Evolutionary conservation across 1,140 invertebrate species (phyloP), one percentile per base, ranked within the genome.

Genomic region (Aricia agestis): DNA sequence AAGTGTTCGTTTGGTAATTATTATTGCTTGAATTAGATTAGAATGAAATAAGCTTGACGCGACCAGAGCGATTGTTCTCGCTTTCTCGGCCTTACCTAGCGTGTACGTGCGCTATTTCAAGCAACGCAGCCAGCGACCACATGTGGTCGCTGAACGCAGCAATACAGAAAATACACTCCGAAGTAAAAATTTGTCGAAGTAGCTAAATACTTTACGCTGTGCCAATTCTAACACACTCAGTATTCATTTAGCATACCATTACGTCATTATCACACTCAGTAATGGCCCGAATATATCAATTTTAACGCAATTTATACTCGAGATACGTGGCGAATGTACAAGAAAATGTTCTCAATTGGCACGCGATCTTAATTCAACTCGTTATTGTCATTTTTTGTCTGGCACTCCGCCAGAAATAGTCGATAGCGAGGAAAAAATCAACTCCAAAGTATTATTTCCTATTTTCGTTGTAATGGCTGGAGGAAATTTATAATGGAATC

Each of bases 261-360:
- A 52, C 45, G 45, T 52, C 45, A 52, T 52, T 52, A 52, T 52
- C 45, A 52, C 45, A 52, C 11, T 52, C 10, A 52, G 9, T 15
- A 52, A 52, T 15, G 45, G 45, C 13, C 45, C 45, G 13, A 52
- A 10, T 52, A 25, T 19, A 63, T 25, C 59, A 63, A 19, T 63
- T 63, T 18, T 17, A 19, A 63, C 10, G 59, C 59, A 63, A 63
- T 63, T 19, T 63, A 63, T 63, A 63, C 59, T 25, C 18, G 59
- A 63, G 59, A 63, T 63, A 63, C 59, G 59, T 63, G 18, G 58
- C 18, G 18, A 63, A 63, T 63, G 18, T 63, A 31, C 59, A 63
- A 63, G 59, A 63, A 72, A 72, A 65, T 58, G 71, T 68, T 68
- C 59, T 61, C 70, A 72, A 72, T 68, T 72, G 67, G 71, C 71